Conservation (phyloP, 2,113 vertebrate species). For the Oryzias woworae region DNA sequence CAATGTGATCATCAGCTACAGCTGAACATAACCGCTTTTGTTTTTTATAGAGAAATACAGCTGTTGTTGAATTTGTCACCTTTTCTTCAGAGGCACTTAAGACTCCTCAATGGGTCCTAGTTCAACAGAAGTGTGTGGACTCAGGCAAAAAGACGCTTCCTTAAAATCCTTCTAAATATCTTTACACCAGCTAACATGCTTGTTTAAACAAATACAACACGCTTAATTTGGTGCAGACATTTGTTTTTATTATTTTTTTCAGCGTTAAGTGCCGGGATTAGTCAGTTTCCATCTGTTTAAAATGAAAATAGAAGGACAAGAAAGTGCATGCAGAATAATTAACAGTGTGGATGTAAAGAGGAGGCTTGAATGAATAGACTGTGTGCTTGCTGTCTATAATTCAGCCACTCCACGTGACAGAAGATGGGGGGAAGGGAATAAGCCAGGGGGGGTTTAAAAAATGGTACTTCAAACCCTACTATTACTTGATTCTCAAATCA, state of each 20-base stretch:
- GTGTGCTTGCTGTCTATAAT: conserved; percentile 57
- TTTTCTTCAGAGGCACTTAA: background rate
- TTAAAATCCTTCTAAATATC: conserved; percentile 10
- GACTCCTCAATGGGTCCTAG: background rate
- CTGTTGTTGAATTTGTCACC: no score
- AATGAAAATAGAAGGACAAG: conserved; percentile 62
- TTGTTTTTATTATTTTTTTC: conserved; percentile 14
- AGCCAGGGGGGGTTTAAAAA: conserved; percentile 34
- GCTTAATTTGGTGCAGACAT: conserved; percentile 41
- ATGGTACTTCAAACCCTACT: conserved; percentile 49
- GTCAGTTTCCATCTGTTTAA: conserved; percentile 36
- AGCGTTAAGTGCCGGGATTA: conserved; percentile 27
- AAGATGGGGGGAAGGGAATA: conserved; percentile 35
- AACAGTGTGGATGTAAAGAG: conserved; percentile 48
- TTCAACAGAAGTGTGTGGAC: background rate
- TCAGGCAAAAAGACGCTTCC: no score
- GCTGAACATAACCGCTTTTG: no score
- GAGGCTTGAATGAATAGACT: conserved; percentile 49
- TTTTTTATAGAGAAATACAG: no score
- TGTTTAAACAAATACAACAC: conserved; percentile 43
- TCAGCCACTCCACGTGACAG: conserved; percentile 53
- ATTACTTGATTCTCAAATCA: conserved; percentile 56
- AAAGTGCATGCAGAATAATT: conserved; percentile 61
- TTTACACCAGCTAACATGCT: conserved; percentile 25
- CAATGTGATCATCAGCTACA: no score